phyloP scores from a whole-genome alignment of 37 sponge, comb jelly and placozoan genomes.

The Geodia barretti region DNA sequence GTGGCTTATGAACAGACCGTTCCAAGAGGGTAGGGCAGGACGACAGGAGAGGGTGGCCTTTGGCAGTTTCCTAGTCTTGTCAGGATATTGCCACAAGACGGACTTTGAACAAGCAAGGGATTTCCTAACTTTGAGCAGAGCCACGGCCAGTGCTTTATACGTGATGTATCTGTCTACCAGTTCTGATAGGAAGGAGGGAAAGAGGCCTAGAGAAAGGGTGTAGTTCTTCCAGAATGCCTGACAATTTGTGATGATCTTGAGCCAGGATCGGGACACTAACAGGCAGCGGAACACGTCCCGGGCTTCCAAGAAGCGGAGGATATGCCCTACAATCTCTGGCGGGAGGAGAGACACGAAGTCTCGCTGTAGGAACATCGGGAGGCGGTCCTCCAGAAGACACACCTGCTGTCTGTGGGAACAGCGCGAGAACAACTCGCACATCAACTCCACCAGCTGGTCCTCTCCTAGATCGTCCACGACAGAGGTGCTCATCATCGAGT shows the following conservation, averaged over 20 bases:
- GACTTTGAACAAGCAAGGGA: neutral
- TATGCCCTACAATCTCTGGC: slow-evolving; percentile 1
- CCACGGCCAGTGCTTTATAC: neutral
- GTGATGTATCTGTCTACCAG: neutral
- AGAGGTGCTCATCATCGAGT: no score
- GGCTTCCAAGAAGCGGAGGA: slow-evolving; percentile 4
- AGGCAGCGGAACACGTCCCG: neutral
- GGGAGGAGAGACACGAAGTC: slow-evolving; percentile 33
- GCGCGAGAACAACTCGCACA: slow-evolving; percentile 4
- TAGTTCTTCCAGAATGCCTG: slow-evolving; percentile 4
- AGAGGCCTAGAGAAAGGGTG: neutral
- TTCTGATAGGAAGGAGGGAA: neutral
- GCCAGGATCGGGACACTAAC: neutral
- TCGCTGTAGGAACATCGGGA: slow-evolving; percentile 14
- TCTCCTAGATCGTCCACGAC: no score
- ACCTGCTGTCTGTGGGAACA: slow-evolving; percentile 37
- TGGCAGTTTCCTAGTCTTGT: neutral
- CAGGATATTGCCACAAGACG: neutral
- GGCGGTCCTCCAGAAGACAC: neutral
- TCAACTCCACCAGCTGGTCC: neutral
- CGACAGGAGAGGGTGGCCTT: neutral
- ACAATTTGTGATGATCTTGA: neutral
- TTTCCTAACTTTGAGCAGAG: neutral
- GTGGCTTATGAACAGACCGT: neutral
- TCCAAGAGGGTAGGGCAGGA: neutral